Evolutionary conservation across 2,888 invertebrate genomes (phyloP).

Genomic region (Drosophila seclusa): DNA sequence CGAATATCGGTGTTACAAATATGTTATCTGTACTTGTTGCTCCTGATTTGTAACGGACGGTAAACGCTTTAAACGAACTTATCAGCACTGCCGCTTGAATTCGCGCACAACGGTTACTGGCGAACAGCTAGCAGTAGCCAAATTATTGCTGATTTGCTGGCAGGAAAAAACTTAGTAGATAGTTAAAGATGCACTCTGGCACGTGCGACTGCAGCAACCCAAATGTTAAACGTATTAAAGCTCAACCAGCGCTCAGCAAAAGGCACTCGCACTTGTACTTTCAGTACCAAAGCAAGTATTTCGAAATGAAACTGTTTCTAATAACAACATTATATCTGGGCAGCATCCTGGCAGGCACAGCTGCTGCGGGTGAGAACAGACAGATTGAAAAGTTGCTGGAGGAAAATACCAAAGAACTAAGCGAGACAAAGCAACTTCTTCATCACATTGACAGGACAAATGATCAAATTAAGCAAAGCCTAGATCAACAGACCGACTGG

Average conservation of each 20-base stretch:
- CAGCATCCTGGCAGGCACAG: constrained; percentile 12
- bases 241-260: not conserved
- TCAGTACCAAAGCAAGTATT: constrained; percentile 20
- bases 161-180: constrained; percentile 30
- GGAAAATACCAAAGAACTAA: constrained; percentile 41
- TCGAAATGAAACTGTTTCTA: constrained; percentile 39
- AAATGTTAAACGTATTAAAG: constrained; percentile 52
- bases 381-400: constrained; percentile 30
- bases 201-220: constrained; percentile 41
- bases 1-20: constrained; percentile 18
- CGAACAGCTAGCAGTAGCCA: not conserved
- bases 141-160: constrained; percentile 3
- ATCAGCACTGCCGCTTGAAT: constrained; percentile 45
- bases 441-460: constrained; percentile 36
- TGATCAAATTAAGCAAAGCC: constrained; percentile 30
- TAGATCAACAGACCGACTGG: constrained; percentile 47
- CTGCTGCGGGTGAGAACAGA: not conserved
- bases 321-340: constrained; percentile 32
- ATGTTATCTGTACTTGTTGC: constrained; percentile 31
- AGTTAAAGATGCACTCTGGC: constrained; percentile 21
- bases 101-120: constrained; percentile 43
- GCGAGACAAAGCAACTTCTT: constrained; percentile 41
- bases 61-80: constrained; percentile 1
- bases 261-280: constrained; percentile 35
- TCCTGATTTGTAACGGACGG: constrained; percentile 32